These are phyloP conservation scores for Loriculus beryllinus DNA, from an alignment of 2,797 vertebrate species.

Conservation along the genomic window DNA sequence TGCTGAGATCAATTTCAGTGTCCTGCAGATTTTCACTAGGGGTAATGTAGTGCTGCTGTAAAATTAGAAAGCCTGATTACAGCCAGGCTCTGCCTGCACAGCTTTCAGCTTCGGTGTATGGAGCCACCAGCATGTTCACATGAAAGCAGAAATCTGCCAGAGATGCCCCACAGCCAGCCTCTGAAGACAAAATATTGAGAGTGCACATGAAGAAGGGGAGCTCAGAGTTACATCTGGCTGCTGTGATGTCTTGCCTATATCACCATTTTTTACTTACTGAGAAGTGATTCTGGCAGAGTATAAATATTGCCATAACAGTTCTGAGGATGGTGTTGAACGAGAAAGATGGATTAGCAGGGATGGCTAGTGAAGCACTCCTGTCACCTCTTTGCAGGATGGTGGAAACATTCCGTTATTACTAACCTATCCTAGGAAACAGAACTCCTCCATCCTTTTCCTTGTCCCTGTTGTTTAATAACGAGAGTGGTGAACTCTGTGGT, in stretches of 20 bases:
- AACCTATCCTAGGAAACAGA: conserved; percentile 33
- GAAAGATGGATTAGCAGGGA: conserved; percentile 37
- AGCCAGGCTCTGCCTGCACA: not conserved
- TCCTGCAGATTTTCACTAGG: not conserved
- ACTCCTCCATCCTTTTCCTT: not conserved
- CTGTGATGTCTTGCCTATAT: not conserved
- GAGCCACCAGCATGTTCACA: not conserved
- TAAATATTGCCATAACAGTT: conserved; percentile 19
- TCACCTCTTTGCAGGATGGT: not conserved
- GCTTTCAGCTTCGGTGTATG: not conserved
- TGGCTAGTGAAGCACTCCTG: conserved; percentile 23
- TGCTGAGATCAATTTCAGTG: not conserved
- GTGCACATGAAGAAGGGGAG: not conserved
- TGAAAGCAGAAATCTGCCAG: not conserved
- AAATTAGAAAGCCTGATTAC: conserved; percentile 37
- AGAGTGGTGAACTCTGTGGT: not conserved
- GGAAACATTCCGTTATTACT: conserved; percentile 46
- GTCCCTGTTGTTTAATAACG: not conserved
- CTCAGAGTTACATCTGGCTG: not conserved
- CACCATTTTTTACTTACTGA: conserved; percentile 7
- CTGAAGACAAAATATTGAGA: not conserved
- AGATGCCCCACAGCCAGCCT: not conserved
- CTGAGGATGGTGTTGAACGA: not conserved
- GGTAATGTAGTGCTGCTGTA: not conserved
- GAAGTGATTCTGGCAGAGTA: conserved; percentile 14